Evolutionary conservation across 1,140 invertebrate genomes (phyloP).

Genomic region (Drosophila teissieri): DNA sequence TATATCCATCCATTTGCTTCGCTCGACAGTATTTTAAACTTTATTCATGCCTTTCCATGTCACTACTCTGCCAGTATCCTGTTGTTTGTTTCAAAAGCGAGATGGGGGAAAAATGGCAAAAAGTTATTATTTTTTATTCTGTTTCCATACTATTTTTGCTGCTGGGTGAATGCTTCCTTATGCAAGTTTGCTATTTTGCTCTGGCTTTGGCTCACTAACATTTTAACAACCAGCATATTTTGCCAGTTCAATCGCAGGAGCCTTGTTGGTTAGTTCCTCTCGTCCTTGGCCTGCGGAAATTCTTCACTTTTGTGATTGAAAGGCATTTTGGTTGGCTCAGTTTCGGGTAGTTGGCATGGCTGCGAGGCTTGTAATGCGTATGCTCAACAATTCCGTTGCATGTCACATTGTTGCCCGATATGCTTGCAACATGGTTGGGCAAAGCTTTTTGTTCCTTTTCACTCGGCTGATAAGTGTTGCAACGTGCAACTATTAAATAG

Average conservation of each 20-base stretch:
- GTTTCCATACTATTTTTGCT: slow-evolving; percentile 34
- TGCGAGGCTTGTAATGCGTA: slow-evolving; percentile 38
- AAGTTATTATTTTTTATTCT: slow-evolving; percentile 15
- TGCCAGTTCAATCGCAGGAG: slow-evolving; percentile 43
- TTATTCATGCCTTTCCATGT: slow-evolving; percentile 46
- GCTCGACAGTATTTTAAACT: slow-evolving; percentile 56
- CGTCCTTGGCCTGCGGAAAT: slow-evolving; percentile 17
- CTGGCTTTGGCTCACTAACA: neutral
- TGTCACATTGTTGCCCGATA: slow-evolving; percentile 68
- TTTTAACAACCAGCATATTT: slow-evolving; percentile 14
- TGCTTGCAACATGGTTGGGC: slow-evolving; percentile 57
- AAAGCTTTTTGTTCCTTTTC: slow-evolving; percentile 21
- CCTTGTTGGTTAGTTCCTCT: neutral
- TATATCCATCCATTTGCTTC: slow-evolving; percentile 23
- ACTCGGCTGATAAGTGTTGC: slow-evolving; percentile 57
- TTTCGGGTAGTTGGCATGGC: slow-evolving; percentile 1
- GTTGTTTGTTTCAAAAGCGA: slow-evolving; percentile 33
- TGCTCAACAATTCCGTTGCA: slow-evolving; percentile 61
- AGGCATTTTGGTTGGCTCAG: slow-evolving; percentile 41
- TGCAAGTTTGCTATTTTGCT: slow-evolving; percentile 20
- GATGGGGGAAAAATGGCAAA: neutral
- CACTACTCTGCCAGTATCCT: slow-evolving; percentile 41
- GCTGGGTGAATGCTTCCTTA: slow-evolving; percentile 52
- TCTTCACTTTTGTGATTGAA: slow-evolving; percentile 53
- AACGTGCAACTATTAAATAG: slow-evolving; percentile 76